Base-by-base conservation (phyloP, 1,140 invertebrate genomes). In the Lysiphlebus fabarum region DNA sequence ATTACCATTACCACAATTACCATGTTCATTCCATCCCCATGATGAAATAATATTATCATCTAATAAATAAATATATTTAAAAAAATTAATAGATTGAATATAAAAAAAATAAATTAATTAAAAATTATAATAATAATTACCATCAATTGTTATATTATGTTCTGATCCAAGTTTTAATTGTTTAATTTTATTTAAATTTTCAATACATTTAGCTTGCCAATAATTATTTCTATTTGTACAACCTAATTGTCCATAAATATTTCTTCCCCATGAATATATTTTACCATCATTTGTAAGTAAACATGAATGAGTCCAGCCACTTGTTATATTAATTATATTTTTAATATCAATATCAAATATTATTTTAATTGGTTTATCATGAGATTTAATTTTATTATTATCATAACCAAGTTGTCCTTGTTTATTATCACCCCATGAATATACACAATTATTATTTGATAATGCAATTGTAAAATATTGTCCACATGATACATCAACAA, bases 1-100 rank as follows among this genome's bases (percentile, higher is more conserved):
- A 49, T 81, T 74, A 41, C 86, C 86, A 62, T 85, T 88, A 60
- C 91, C 92, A 73, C 91, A 93, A 68, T 91, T 92, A 26, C 89
- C 88, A 78, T 95, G 92, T 66, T 95, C 92, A 78, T 94, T 94
- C 91, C 91, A 95, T 6, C 92, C 92, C 91, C 91, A 93, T n/a
- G 86, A 85, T 59, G 85, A 86, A 4, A 92, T 65, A 45, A 80
- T 75, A 14, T 84, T 84, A 59, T 83, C 74, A 42, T 76, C 83
- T 75, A 81, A 56, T 47, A 53, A 59, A 55, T n/a, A 65, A 64
- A 60, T 63, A 38, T 54, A 59, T n/a, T 56, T 54, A 36, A 14
- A 44, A 47, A 48, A 42, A 47, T 62, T 11, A 55, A 51, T 56
- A n/a, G n/a, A n/a, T n/a, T n/a, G n/a, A n/a, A n/a, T n/a, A n/a